Conservation (phyloP, 1,140 invertebrate genomes). For the Luehdorfia chinensis region DNA sequence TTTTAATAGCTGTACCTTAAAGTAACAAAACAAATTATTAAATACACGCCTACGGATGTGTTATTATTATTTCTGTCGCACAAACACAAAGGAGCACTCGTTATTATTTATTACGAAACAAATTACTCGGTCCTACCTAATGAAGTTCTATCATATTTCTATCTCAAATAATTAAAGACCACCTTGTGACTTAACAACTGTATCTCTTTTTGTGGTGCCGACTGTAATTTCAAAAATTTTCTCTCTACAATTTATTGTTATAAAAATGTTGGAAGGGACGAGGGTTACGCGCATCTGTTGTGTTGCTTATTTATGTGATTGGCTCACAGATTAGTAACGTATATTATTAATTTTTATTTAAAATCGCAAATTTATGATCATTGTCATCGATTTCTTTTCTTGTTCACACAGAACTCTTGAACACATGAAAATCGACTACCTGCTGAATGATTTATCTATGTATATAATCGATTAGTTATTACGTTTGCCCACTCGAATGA, state of each 20-base stretch:
- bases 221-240: conserved; percentile 46
- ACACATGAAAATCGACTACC: conserved; percentile 20
- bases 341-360: conserved; percentile 61
- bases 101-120: conserved; percentile 51
- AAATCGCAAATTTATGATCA: conserved; percentile 67
- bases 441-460: conserved; percentile 20
- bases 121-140: conserved; percentile 48
- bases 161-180: conserved; percentile 69
- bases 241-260: conserved; percentile 63
- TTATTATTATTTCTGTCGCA: not conserved
- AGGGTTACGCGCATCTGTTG: conserved; percentile 59
- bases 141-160: conserved; percentile 68
- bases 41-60: too few species aligned
- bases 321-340: conserved; percentile 53
- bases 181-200: conserved; percentile 63
- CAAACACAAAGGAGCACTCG: conserved; percentile 27
- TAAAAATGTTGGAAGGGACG: conserved; percentile 45
- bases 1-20: too few species aligned
- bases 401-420: too few species aligned
- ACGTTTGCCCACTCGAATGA: conserved; percentile 2
- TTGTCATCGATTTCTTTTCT: conserved; percentile 35
- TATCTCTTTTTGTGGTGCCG: conserved; percentile 63
- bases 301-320: conserved; percentile 68
- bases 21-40: too few species aligned
- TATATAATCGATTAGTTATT: conserved; percentile 12